These are phyloP conservation scores for Rutilus rutilus DNA, from an alignment of 2,113 vertebrate species.

Conservation along the genomic window DNA sequence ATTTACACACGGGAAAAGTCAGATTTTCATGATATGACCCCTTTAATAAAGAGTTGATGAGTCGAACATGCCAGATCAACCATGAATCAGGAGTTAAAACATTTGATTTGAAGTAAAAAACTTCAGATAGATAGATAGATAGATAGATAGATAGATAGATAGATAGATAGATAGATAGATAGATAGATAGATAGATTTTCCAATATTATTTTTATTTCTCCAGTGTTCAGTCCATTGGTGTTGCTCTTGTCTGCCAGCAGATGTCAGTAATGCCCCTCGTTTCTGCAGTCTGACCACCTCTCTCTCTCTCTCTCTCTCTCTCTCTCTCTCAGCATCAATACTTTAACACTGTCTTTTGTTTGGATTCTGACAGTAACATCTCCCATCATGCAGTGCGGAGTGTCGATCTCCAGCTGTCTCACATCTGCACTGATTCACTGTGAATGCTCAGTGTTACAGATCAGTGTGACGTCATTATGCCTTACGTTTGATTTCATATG, in stretches of 20 bases:
- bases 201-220: background rate
- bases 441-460: no score
- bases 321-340: slow-evolving; percentile 12
- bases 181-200: background rate
- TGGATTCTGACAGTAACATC: slow-evolving; percentile 31
- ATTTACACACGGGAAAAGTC: no score
- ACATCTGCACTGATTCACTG: no score
- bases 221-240: background rate
- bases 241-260: slow-evolving; percentile 58
- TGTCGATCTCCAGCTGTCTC: background rate
- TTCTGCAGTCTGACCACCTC: slow-evolving; percentile 20
- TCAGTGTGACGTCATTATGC: no score
- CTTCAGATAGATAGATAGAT: background rate
- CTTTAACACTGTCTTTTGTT: slow-evolving; percentile 31
- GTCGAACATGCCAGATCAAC: background rate
- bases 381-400: slow-evolving; percentile 41
- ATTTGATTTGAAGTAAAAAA: background rate
- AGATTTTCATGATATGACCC: no score
- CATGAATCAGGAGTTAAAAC: background rate
- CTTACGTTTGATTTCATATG: no score
- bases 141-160: background rate
- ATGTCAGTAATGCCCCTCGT: slow-evolving; percentile 64
- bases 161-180: background rate
- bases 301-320: background rate
- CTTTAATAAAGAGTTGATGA: no score